These are phyloP conservation scores for Cladorhizidae sp. DNA, from an alignment of 37 sponge, comb jelly and placozoan genomes.

Conservation along the genomic window DNA sequence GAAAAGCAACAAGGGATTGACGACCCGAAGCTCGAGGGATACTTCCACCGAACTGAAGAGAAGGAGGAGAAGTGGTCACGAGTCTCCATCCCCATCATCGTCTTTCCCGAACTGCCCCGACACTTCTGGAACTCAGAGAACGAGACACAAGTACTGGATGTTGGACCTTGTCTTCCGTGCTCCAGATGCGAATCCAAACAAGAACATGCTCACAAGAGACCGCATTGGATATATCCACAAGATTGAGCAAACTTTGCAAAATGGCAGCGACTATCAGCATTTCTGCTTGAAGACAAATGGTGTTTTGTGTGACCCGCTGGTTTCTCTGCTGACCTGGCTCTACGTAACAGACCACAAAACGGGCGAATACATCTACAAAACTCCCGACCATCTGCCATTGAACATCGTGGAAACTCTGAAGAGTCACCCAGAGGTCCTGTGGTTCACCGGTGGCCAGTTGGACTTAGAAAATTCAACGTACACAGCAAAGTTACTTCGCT, in stretches of 20 bases:
- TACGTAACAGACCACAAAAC: slow-evolving; percentile 28
- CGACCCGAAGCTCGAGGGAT: too few species aligned
- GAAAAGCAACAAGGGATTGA: too few species aligned
- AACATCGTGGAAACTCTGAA: too few species aligned
- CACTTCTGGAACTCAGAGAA: too few species aligned
- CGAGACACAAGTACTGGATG: slow-evolving; percentile 8
- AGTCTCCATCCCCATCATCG: background rate
- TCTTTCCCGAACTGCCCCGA: background rate
- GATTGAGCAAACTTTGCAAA: slow-evolving; percentile 52
- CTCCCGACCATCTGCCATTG: background rate
- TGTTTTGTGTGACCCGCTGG: slow-evolving; percentile 53
- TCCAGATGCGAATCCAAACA: slow-evolving; percentile 8
- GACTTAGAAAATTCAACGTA: background rate
- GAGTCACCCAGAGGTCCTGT: background rate
- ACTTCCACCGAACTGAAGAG: background rate
- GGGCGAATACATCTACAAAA: slow-evolving; percentile 8
- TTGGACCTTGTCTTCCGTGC: slow-evolving; percentile 59
- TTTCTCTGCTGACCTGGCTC: slow-evolving; percentile 68
- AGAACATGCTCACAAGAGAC: slow-evolving; percentile 50
- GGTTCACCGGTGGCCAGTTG: slow-evolving; percentile 55
- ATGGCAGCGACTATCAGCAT: slow-evolving; percentile 8
- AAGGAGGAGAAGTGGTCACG: background rate
- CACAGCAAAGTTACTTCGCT: slow-evolving; percentile 33
- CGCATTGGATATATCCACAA: slow-evolving; percentile 42
- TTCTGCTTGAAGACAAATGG: slow-evolving; percentile 37